Evolutionary conservation across 2,113 vertebrate species (phyloP), one percentile per base, ranked within the genome.

Genomic region (Pionites leucogaster): DNA sequence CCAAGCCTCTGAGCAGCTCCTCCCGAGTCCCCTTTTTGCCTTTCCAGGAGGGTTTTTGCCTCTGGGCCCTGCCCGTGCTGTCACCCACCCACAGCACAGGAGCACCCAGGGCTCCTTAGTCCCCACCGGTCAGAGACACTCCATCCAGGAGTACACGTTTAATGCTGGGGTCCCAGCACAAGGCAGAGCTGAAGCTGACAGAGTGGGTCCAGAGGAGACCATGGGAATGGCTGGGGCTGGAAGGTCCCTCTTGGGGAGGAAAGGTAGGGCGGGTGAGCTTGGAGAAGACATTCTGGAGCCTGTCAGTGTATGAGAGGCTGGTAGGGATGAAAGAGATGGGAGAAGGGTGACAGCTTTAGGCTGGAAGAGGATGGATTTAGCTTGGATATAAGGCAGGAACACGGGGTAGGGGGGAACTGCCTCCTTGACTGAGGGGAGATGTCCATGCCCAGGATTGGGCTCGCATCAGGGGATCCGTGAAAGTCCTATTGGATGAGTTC

Each of bases 21-120:
- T 18, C 17, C 17, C 0, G 1, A 47, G 13, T 13, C 2, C 6
- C 33, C 2, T 12, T 57, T 77, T 17, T 46, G 11, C 53, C 24
- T 77, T 69, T 74, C 49, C 29, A 7, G 39, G 11, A 69, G 29
- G 13, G 10, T 19, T 85, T 88, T 44, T 78, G 20, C 17, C 55
- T 17, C 44, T 2, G 1, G 35, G 27, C 28, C 18, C 44, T 41
- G 65, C 11, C 24, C 7, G 8, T 3, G 3, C 33, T 3, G 2
- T 42, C 62, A 59, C 15, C 37, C 50, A 47, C 35, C 7, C 41
- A 10, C 0, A 1, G 33, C 4, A 3, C 23, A 47, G 55, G 57
- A 59, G 22, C 41, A 44, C 41, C 28, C 27, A 42, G 41, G 60
- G 18, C 6, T 12, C 28, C 20, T 47, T 4, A 1, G 24, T 46